These are phyloP conservation scores for Ophion slaviceki DNA, from an alignment of 2,888 invertebrate genomes.

Conservation along the genomic window DNA sequence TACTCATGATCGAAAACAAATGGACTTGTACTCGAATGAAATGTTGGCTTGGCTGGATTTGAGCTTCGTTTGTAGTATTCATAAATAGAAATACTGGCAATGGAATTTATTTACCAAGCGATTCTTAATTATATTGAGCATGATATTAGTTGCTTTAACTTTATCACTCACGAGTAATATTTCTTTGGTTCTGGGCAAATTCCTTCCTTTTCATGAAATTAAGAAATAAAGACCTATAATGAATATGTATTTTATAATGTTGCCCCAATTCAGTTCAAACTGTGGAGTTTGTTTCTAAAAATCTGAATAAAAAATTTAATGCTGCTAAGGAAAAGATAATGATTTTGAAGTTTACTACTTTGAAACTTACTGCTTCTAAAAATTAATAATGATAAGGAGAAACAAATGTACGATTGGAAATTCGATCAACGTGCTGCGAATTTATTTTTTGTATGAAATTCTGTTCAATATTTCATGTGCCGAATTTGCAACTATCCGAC, in stretches of 20 bases:
- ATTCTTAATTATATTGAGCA: not conserved
- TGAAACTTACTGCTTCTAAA: too few species aligned
- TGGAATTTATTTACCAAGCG: not conserved
- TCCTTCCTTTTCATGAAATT: not conserved
- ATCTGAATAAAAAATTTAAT: too few species aligned
- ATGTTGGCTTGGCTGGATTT: not conserved
- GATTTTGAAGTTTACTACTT: too few species aligned
- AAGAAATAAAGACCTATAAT: not conserved
- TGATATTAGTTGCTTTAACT: too few species aligned
- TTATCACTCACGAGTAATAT: not conserved
- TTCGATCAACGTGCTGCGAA: too few species aligned
- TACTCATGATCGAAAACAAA: conserved; percentile 18
- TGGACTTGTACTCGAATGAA: not conserved
- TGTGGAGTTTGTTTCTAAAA: not conserved
- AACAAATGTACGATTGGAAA: too few species aligned
- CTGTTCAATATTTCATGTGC: too few species aligned
- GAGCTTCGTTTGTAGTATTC: not conserved
- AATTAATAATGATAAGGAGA: too few species aligned
- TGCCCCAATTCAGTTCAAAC: not conserved
- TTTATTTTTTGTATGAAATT: too few species aligned
- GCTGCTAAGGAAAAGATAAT: too few species aligned
- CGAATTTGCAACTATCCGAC: too few species aligned
- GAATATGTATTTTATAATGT: not conserved
- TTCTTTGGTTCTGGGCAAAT: not conserved
- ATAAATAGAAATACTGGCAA: not conserved